Evolutionary conservation across 2,113 vertebrate genomes (phyloP), one percentile per base, ranked within the genome.

Genomic region (Clarias batrachus): DNA sequence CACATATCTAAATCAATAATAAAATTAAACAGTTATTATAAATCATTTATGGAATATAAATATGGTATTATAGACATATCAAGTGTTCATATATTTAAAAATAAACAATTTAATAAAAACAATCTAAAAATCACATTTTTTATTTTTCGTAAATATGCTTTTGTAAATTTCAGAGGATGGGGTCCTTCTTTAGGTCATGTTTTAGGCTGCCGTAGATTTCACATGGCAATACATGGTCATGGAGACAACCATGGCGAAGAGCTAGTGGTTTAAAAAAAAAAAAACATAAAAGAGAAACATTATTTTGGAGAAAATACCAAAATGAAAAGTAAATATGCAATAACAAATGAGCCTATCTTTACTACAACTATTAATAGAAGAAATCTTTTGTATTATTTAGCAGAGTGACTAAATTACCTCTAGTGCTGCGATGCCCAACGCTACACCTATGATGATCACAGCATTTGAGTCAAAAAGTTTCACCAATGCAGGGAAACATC

Each of bases 351-450:
- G 4, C 13, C 4, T 79, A 3, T 57, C 12, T 77, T 77, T n/a
- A 78, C 48, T 27, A 21, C 6, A 13, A 76, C 12, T 59, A 11
- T 21, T 59, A 10, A 79, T 59, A 13, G 10, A 80, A 56, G 52
- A 77, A 77, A 27, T 56, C 41, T 54, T 57, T 30, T n/a, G n/a
- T 3, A 57, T 78, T 78, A 57, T 78, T 33, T 30, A 33, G 25
- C 37, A 56, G 33, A n/a, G 2, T 48, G 14, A 60, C 10, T 7
- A 59, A 48, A 10, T 37, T 95, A 96, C 96, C 95, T 96, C 95
- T 68, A 97, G 90, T 19, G 30, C 93, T 17, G 94, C 94, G 23
- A 96, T 95, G 27, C 92, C 95, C 16, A 96, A 85, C 2, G 93
- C 94, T 14, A 96, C 94, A 1, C 25, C 94, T 70, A 94, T 93